Base-by-base conservation (phyloP, 2,888 invertebrate species). In the Eilema sororculum region DNA sequence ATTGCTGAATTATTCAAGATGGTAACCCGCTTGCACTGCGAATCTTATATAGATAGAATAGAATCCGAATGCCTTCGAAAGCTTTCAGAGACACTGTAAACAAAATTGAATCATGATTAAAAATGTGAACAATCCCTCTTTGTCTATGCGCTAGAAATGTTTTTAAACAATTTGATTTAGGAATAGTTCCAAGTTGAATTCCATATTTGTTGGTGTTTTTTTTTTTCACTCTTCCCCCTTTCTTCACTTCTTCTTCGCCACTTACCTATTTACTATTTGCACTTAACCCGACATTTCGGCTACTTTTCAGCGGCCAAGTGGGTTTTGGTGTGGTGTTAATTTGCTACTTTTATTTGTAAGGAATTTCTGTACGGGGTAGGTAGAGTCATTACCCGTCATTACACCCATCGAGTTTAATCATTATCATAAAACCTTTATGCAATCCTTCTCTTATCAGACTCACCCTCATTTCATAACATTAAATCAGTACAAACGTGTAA, bases 1-100 rank as follows among this genome's bases (percentile, higher is more conserved):
- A 79, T 83, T 77, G 74, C 82, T 92, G 91, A 91, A 92, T 92
- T 88, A 92, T 92, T 90, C 90, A 92, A 78, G 68, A 77, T 67
- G 72, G 79, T 81, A 79, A 76, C 82, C 83, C 77, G 78, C 84
- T 79, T 83, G 84, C 75, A 61, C 65, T 63, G 30, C 66, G 33
- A 69, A 69, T 67, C 77, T 75, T 57, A 64, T 66, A 62, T 62
- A 68, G 65, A 61, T 71, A 69, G 56, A 46, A 69, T 64, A 61
- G 68, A 66, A 59, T 69, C 70, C 69, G 65, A 70, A 67, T 62
- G 65, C 56, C 67, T 68, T 24, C 57, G 8, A 30, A 66, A 72
- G 25, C 68, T 65, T 68, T 68, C 65, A 65, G 57, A 62, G 24
- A 60, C 58, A 59, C 24, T 41, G 33, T 24, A 46, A 61, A 25